Percentiles rank a stretch among this genome's conserved stretches.
Evolutionary conservation across 2,797 vertebrate genomes (phyloP).

Genomic region (Eospalax fontanierii): DNA sequence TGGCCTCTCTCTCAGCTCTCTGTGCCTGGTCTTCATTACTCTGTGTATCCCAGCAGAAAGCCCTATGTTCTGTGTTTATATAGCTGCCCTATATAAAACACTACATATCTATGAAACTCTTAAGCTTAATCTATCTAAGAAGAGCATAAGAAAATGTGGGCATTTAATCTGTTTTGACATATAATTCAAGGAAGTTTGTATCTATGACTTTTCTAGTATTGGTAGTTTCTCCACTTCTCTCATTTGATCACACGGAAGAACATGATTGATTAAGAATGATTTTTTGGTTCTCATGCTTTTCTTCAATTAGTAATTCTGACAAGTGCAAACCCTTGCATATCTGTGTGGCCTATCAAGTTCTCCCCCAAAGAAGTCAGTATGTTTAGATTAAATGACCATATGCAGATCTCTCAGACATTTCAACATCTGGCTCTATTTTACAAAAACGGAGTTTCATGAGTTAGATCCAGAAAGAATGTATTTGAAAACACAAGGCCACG

Average conservation of each 20-base stretch:
- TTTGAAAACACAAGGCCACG: conserved; percentile 70
- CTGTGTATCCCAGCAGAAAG: background rate
- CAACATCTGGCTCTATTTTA: conserved; percentile 79
- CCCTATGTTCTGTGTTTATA: background rate
- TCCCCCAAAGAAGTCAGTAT: conserved; percentile 52
- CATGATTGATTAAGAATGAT: conserved; percentile 35
- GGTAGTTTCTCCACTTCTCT: background rate
- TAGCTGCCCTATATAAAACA: background rate
- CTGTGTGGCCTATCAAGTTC: conserved; percentile 48
- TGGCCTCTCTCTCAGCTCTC: background rate
- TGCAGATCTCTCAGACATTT: conserved; percentile 70
- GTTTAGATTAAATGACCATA: conserved; percentile 69
- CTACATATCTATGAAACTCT: background rate
- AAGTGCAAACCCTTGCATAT: conserved; percentile 57
- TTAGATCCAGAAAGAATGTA: conserved; percentile 76
- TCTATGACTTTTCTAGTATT: background rate
- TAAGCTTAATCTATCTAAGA: background rate
- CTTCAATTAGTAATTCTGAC: conserved; percentile 58
- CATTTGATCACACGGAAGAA: background rate
- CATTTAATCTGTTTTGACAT: conserved; percentile 46
- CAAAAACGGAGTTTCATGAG: conserved; percentile 74
- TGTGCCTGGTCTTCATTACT: background rate
- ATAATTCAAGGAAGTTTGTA: conserved; percentile 40
- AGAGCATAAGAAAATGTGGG: background rate
- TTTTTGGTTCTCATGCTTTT: conserved; percentile 44